Evolutionary conservation across 2,888 invertebrate species (phyloP).

Genomic region (Sphinx pinastri): DNA sequence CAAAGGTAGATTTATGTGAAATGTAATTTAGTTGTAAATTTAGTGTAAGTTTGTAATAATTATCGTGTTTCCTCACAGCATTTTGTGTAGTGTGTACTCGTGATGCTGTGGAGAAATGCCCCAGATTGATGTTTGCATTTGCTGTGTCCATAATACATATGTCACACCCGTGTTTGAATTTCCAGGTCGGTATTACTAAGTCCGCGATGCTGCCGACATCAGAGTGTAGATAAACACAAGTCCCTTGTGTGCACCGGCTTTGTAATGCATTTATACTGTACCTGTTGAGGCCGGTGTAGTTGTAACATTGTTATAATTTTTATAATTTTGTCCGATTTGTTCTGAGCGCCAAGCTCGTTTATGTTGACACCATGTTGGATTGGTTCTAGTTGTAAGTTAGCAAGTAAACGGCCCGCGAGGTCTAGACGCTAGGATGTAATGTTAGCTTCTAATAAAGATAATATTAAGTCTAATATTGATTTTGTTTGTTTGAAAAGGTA

Average conservation of each 20-base stretch:
- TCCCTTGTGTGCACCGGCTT: conserved; percentile 37
- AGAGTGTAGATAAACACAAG: conserved; percentile 66
- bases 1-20: conserved; percentile 5
- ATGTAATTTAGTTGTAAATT: conserved; percentile 17
- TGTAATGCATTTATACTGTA: conserved; percentile 46
- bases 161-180: conserved; percentile 81
- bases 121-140: conserved; percentile 12
- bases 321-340: conserved; percentile 17
- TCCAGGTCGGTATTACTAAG: conserved; percentile 84
- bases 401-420: conserved; percentile 31
- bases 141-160: conserved; percentile 49
- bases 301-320: conserved; percentile 29
- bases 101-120: conserved; percentile 9
- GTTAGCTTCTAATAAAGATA: conserved; percentile 78
- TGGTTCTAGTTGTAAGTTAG: conserved; percentile 22
- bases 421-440: conserved; percentile 26
- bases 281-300: conserved; percentile 58
- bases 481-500: conserved; percentile 93
- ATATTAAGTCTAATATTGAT: conserved; percentile 86
- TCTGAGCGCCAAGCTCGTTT: conserved; percentile 9
- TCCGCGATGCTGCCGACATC: conserved; percentile 73
- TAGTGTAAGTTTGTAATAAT: conserved; percentile 7
- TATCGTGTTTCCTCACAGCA: not conserved
- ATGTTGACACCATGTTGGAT: conserved; percentile 15
- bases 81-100: not conserved